Percentiles rank a stretch among this genome's conserved stretches.
phyloP scores from a whole-genome alignment of 2,113 vertebrate species.

The Toxotes jaculatrix region DNA sequence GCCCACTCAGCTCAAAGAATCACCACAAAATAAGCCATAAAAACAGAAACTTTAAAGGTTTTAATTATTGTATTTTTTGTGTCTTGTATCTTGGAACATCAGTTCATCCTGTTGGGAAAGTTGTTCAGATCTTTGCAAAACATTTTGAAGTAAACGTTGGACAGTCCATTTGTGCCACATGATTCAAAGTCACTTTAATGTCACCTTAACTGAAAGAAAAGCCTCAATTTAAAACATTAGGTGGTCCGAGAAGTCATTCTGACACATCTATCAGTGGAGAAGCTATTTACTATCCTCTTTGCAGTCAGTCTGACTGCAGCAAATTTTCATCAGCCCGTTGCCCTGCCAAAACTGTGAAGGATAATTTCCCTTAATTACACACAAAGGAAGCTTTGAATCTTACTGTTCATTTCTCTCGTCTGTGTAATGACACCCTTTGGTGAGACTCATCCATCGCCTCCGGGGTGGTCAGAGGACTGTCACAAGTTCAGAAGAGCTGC shows the following conservation, averaged over 20 bases:
- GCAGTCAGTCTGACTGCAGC: slow-evolving; percentile 35
- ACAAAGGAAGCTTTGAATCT: slow-evolving; percentile 66
- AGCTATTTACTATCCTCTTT: slow-evolving; percentile 55
- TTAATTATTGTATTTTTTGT: background rate
- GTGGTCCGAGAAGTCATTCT: slow-evolving; percentile 47
- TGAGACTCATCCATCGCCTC: slow-evolving; percentile 21
- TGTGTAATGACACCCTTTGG: slow-evolving; percentile 58
- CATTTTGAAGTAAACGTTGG: slow-evolving; percentile 2
- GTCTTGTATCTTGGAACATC: background rate
- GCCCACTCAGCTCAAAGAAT: background rate
- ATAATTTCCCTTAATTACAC: slow-evolving; percentile 76
- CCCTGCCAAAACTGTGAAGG: slow-evolving; percentile 62
- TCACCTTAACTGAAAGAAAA: slow-evolving; percentile 37
- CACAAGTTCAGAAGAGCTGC: slow-evolving; percentile 26
- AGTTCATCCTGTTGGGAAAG: background rate
- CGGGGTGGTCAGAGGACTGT: slow-evolving; percentile 38
- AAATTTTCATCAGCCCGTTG: slow-evolving; percentile 56
- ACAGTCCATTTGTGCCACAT: slow-evolving; percentile 14
- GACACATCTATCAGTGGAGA: slow-evolving; percentile 25
- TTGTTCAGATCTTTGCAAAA: background rate
- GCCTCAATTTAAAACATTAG: slow-evolving; percentile 45
- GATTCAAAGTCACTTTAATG: slow-evolving; percentile 47
- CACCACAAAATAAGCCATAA: background rate
- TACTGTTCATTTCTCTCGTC: slow-evolving; percentile 59
- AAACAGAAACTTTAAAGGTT: background rate